Conservation (phyloP, 2,888 invertebrate species). For the Athalia rosae region DNA sequence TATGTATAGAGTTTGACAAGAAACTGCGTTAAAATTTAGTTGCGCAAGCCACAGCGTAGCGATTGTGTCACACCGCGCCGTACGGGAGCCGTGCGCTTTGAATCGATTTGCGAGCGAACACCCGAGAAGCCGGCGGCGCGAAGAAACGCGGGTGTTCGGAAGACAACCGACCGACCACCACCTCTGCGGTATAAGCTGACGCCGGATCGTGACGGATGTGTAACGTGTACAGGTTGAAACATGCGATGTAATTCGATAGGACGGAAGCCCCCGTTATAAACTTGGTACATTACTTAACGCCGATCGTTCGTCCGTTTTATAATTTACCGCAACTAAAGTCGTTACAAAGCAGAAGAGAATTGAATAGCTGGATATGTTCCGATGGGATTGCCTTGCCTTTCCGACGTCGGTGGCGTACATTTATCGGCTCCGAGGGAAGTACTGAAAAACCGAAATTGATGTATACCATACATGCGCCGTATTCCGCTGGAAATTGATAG, state of each 20-base stretch:
- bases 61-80: constrained; percentile 18
- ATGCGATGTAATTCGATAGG: constrained; percentile 14
- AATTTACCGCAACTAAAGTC: constrained; percentile 16
- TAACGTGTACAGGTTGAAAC: not conserved
- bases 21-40: not conserved
- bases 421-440: not conserved
- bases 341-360: constrained; percentile 23
- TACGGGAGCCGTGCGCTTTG: too few relatives aligned
- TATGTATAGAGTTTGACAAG: not conserved
- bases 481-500: constrained; percentile 39
- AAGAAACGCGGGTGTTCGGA: too few relatives aligned
- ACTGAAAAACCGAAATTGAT: constrained; percentile 39
- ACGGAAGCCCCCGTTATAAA: not conserved
- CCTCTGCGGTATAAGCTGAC: constrained; percentile 1
- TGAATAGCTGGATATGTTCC: not conserved
- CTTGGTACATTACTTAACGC: constrained; percentile 9
- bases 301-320: constrained; percentile 20
- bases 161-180: too few relatives aligned
- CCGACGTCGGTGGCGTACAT: not conserved
- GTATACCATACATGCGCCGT: constrained; percentile 7
- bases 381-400: constrained; percentile 34
- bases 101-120: constrained; percentile 13
- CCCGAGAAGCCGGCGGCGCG: not conserved
- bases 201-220: constrained; percentile 5
- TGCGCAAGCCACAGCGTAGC: constrained; percentile 11